Conservation (phyloP, 2,888 invertebrate genomes). For the Drosophila mayaguana region DNA sequence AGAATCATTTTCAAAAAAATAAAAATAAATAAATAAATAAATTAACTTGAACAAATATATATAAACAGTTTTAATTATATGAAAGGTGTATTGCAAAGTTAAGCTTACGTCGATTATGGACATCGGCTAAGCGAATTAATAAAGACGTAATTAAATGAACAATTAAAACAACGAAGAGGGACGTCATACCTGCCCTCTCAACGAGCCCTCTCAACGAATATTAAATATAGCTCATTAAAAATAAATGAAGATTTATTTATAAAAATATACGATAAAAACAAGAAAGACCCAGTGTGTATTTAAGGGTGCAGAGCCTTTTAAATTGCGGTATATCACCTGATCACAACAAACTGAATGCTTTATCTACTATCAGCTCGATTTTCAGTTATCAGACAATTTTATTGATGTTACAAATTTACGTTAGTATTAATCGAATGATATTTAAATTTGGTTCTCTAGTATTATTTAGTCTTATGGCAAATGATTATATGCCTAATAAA, state of each 20-base stretch:
- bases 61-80: not conserved
- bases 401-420: not conserved
- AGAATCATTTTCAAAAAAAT: constrained; percentile 24
- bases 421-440: not conserved
- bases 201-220: no score
- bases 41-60: constrained; percentile 24
- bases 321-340: not conserved
- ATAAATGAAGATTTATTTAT: no score
- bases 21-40: constrained; percentile 22
- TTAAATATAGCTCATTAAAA: no score
- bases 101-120: not conserved
- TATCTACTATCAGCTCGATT: not conserved
- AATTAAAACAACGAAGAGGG: not conserved
- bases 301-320: not conserved
- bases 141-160: not conserved
- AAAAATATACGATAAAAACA: no score
- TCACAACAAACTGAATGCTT: not conserved
- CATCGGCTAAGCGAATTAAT: not conserved
- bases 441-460: not conserved
- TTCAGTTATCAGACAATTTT: not conserved
- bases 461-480: not conserved
- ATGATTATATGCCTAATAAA: no score
- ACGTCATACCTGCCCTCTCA: not conserved
- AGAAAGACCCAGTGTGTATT: no score
- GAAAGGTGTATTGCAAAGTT: not conserved